phyloP scores from a whole-genome alignment of 2,888 invertebrate species.

The Pegoplata infirma region DNA sequence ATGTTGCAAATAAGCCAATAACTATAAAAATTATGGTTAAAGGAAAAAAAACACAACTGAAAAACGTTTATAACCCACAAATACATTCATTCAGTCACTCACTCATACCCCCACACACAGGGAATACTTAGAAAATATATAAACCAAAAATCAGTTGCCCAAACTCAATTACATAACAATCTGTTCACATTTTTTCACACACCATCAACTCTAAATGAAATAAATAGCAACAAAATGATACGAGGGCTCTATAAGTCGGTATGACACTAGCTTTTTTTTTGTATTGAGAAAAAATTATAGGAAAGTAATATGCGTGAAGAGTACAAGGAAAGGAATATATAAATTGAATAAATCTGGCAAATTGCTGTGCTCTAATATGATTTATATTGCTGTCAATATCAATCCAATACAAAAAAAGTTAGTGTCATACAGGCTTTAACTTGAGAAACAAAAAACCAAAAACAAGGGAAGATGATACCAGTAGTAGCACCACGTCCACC shows the following conservation, averaged over 20 bases:
- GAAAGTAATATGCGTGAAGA: too few species aligned
- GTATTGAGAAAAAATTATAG: too few species aligned
- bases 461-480: not conserved
- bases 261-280: too few species aligned
- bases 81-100: not conserved
- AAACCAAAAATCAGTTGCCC: slow-evolving; percentile 69
- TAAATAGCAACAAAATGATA: slow-evolving; percentile 25
- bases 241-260: too few species aligned
- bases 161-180: slow-evolving; percentile 77
- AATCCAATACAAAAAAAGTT: too few species aligned
- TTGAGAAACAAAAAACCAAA: slow-evolving; percentile 7
- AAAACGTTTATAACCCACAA: slow-evolving; percentile 20
- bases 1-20: slow-evolving; percentile 58
- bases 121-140: not conserved
- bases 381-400: too few species aligned
- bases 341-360: too few species aligned
- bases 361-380: too few species aligned
- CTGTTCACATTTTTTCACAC: slow-evolving; percentile 78
- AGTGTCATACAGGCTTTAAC: too few species aligned
- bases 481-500: slow-evolving; percentile 18
- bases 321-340: too few species aligned
- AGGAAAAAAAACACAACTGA: slow-evolving; percentile 8
- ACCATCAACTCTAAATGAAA: slow-evolving; percentile 76
- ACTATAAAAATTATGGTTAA: slow-evolving; percentile 43
- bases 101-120: not conserved